phyloP scores from a whole-genome alignment of 2,888 invertebrate species.

The Epistrophe eligans region DNA sequence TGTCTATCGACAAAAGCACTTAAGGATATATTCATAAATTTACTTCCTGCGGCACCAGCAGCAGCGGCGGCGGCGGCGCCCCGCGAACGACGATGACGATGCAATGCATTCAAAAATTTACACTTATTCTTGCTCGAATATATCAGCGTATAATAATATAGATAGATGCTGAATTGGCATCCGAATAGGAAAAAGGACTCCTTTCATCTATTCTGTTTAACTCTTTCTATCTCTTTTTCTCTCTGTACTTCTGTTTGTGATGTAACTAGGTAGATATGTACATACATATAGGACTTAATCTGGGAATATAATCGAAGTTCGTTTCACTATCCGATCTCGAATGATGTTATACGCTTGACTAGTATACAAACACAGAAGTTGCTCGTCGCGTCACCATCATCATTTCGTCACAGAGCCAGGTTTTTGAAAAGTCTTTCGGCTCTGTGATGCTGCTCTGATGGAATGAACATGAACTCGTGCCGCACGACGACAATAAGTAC shows the following conservation, averaged over 20 bases:
- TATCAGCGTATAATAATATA: conserved; percentile 37
- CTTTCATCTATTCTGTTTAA: background rate
- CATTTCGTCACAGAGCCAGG: conserved; percentile 13
- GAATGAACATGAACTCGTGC: conserved; percentile 31
- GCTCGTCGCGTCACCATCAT: conserved; percentile 28
- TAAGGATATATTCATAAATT: conserved; percentile 71
- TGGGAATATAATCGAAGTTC: conserved; percentile 65
- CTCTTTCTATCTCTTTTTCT: background rate
- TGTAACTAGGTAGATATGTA: background rate
- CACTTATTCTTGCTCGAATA: conserved; percentile 54
- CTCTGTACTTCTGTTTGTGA: conserved; percentile 24
- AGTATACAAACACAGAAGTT: conserved; percentile 31
- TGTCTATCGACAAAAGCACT: conserved; percentile 71
- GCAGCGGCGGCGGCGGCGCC: background rate
- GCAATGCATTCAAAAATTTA: conserved; percentile 66
- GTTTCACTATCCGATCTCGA: conserved; percentile 60
- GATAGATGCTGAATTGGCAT: conserved; percentile 63
- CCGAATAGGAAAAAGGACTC: conserved; percentile 21
- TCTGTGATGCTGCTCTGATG: background rate
- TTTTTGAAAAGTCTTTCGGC: conserved; percentile 25
- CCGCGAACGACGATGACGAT: background rate
- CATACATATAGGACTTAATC: conserved; percentile 61
- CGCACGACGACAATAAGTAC: conserved; percentile 32
- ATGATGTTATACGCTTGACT: conserved; percentile 53
- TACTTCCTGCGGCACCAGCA: conserved; percentile 38